Evolutionary conservation across 2,797 vertebrate genomes (phyloP).

Genomic region (Myotis findleyi): DNA sequence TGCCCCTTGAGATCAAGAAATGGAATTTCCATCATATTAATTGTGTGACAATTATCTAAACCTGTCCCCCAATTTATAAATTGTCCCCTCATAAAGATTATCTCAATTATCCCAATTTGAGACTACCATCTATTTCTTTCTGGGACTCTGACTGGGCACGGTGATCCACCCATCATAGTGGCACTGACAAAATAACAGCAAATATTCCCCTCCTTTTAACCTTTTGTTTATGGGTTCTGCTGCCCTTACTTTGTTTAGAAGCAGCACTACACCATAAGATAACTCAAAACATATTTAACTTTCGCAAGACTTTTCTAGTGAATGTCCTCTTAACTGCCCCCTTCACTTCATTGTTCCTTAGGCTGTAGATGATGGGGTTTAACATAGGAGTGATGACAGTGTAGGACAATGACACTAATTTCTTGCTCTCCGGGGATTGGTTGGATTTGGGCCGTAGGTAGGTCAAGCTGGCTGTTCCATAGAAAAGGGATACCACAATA

Average conservation of each 20-base stretch:
- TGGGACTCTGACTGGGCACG: not conserved
- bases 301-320: conserved; percentile 41
- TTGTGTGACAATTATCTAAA: not conserved
- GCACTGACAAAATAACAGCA: not conserved
- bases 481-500: conserved; percentile 69
- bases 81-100: not conserved
- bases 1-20: not conserved
- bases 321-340: conserved; percentile 56
- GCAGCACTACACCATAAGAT: too few species aligned
- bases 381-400: conserved; percentile 74
- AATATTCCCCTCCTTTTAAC: not conserved
- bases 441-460: conserved; percentile 70
- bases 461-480: conserved; percentile 73
- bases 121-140: not conserved
- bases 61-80: not conserved
- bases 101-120: not conserved
- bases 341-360: conserved; percentile 74
- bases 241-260: not conserved
- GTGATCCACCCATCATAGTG: not conserved
- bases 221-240: not conserved
- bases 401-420: conserved; percentile 71
- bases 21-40: not conserved
- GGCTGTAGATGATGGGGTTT: conserved; percentile 76
- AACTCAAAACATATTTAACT: conserved; percentile 49
- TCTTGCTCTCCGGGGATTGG: conserved; percentile 66